Conservation (phyloP, 30 jellyfish, hydroid and myxozoan species). For the Cassiopea andromeda region DNA sequence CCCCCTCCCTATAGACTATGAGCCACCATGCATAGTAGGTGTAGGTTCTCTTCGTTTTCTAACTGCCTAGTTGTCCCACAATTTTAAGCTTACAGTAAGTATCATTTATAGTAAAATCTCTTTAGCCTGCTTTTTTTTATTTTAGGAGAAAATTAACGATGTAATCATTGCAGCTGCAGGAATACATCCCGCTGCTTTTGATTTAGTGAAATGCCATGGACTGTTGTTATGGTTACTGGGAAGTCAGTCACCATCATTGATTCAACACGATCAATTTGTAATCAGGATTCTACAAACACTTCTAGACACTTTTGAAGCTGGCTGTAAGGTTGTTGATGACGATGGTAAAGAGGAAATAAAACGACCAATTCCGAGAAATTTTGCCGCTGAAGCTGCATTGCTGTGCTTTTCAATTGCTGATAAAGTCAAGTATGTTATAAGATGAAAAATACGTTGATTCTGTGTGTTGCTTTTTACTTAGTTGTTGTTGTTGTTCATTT, state of each 20-base stretch:
- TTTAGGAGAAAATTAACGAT: slow-evolving; percentile 63
- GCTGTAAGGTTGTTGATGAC: slow-evolving; percentile 10
- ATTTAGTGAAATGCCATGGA: slow-evolving; percentile 85
- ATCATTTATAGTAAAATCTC: background rate
- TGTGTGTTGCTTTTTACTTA: background rate
- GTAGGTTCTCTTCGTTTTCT: too few species aligned
- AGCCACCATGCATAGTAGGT: too few species aligned
- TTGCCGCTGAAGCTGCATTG: slow-evolving; percentile 42
- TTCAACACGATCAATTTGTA: slow-evolving; percentile 1
- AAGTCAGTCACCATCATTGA: background rate
- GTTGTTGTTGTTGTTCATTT: background rate
- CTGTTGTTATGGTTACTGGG: slow-evolving; percentile 74
- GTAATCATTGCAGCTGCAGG: slow-evolving; percentile 66
- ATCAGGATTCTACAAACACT: slow-evolving; percentile 3
- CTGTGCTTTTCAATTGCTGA: slow-evolving; percentile 30
- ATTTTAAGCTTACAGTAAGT: background rate
- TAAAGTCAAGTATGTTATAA: slow-evolving; percentile 22
- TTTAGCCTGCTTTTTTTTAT: background rate
- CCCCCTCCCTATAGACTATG: too few species aligned
- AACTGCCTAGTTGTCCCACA: too few species aligned
- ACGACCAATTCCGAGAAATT: slow-evolving; percentile 45
- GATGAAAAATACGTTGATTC: background rate
- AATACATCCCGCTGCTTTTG: slow-evolving; percentile 87
- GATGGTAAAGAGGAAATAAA: slow-evolving; percentile 36
- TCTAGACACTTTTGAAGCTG: slow-evolving; percentile 36